Base-by-base conservation (phyloP, 1,140 invertebrate species). In the Trachymyrmex septentrionalis region DNA sequence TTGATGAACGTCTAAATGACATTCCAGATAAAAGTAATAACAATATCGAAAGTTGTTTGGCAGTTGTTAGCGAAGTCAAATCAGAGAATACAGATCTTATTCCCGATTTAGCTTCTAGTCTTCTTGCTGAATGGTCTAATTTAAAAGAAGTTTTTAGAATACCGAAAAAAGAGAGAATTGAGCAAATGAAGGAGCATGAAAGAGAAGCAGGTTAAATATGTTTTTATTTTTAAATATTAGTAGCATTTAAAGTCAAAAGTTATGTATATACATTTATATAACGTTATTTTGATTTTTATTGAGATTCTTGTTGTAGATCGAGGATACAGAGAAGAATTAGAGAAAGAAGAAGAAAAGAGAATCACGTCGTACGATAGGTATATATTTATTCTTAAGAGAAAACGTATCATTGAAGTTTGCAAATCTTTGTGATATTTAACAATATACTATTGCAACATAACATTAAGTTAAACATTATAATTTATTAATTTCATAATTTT, bases 181-280 rank as follows among this genome's bases (percentile, higher is more conserved):
- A 99, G 93, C 97, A 98, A 94, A 98, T 98, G 97, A 98, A 98
- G 92, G 98, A 99, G 92, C 98, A 99, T 92, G 98, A 99, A 94
- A 95, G 98, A 81, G 98, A 99, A 96, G 98, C 98, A 78, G 96
- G 96, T 95, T 73, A n/a, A 48, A 50, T 16, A 50, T 16, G 48
- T 50, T 50, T 50, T 50, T 14, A 50, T 59, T 64, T 55, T 73
- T 10, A 3, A 64, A 55, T 77, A 63, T 27, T 16, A 44, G 38
- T 78, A 27, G 14, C 10, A 71, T 67, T 27, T 21, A 55, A 63
- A 53, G 16, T 24, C n/a, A 14, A 48, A 73, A 71, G 2, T 76
- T 50, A 16, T 50, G 14, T 57, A 73, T 57, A 59, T 19, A 77
- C 57, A 9, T 50, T 21, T 85, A 76, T 61, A 75, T 57, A 72